Base-by-base conservation (phyloP, 2,888 invertebrate genomes). In the Ypsolopha sequella region DNA sequence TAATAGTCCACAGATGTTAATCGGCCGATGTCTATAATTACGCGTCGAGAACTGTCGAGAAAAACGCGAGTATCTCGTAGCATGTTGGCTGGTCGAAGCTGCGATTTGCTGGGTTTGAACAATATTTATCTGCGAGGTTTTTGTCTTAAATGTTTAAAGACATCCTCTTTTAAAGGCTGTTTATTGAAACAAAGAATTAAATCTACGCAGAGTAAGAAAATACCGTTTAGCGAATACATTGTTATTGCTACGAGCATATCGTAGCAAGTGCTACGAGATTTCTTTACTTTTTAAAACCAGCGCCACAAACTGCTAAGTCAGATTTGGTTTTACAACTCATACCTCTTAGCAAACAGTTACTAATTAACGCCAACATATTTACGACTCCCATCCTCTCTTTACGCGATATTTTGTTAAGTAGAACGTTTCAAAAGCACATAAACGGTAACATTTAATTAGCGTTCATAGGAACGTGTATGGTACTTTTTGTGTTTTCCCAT, bases 1-100 rank as follows among this genome's bases (percentile, higher is more conserved):
- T 84, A 80, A 82, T 80, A 84, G 84, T 82, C 80, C 78, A 81
- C 86, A 86, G 85, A 84, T 86, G 86, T 85, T 84, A 84, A 86
- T 84, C 84, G 85, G 65, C 69, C 69, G 68, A 74, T 66, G 70
- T 60, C 79, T 79, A 80, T 81, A 86, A 85, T 86, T 85, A 80
- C 72, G 70, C 68, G 76, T 80, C 73, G 76, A 80, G 79, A 77
- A 73, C 71, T 76, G 80, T 73, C 73, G 70, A 76, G 80, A 81
- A 86, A 85, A 86, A 81, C 76, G 50, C 50, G 11, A 43, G 13
- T 43, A 33, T 39, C 14, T 60, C 54, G 55, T 7, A 43, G 13
- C 48, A 33, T 39, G 10, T 60, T 53, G 55, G 59, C 53, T 52
- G 51, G 35, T 11, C 34, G 33, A 7, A 41, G 39, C 41, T 10